Conservation (phyloP, 2,797 vertebrate genomes). For the Limnodromus scolopaceus region DNA sequence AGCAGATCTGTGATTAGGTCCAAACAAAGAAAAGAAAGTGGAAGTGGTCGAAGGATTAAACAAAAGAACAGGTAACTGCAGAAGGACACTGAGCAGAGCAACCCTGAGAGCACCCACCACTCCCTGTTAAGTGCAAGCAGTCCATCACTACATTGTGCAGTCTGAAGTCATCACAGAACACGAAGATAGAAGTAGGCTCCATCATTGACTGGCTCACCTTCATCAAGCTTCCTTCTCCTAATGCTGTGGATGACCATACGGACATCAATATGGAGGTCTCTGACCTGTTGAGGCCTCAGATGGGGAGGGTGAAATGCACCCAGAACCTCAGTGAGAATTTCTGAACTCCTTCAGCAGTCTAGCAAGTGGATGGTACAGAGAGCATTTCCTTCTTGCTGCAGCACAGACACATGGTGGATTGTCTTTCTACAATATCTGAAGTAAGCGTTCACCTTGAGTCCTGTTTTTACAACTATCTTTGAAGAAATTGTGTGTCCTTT, state of each 20-base stretch:
- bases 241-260: background rate
- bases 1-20: background rate
- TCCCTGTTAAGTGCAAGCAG: background rate
- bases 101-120: background rate
- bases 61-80: background rate
- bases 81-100: background rate
- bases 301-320: background rate
- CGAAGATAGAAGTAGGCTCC: background rate
- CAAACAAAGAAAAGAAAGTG: background rate
- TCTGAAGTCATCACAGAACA: background rate
- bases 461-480: background rate
- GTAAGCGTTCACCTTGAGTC: background rate
- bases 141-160: fast-evolving
- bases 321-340: background rate
- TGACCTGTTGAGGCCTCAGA: background rate
- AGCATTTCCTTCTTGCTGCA: background rate
- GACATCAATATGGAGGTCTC: background rate
- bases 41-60: background rate
- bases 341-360: background rate
- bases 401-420: background rate
- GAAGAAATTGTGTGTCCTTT: background rate
- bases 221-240: background rate
- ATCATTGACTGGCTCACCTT: background rate
- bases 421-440: background rate
- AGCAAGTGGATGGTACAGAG: background rate